Percentiles rank a stretch among this genome's conserved stretches.
These are phyloP conservation scores for Brachionus koreanus DNA, from an alignment of 1,140 invertebrate species.

Conservation along the genomic window DNA sequence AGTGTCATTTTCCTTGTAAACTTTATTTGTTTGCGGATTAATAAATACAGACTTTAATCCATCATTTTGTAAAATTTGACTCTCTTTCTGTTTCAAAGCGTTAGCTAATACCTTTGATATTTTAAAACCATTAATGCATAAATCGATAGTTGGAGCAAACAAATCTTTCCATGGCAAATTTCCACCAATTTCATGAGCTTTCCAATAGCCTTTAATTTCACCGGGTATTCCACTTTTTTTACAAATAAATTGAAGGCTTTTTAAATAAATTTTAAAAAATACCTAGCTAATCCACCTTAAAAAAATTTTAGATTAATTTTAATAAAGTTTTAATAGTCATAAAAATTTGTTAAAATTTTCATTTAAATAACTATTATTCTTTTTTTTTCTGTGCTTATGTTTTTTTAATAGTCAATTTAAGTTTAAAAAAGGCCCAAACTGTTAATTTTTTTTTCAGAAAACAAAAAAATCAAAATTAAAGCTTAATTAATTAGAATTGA, in stretches of 20 bases:
- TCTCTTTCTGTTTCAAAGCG: slow-evolving; percentile 42
- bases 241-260: background rate
- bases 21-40: slow-evolving; percentile 55
- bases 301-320: background rate
- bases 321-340: background rate
- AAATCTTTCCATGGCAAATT: slow-evolving; percentile 74
- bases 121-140: slow-evolving; percentile 51
- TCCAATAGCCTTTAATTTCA: slow-evolving; percentile 79
- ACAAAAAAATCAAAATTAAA: too few relatives aligned
- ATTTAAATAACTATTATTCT: too few relatives aligned
- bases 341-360: too few relatives aligned
- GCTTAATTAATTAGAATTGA: too few relatives aligned
- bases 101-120: slow-evolving; percentile 46
- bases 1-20: slow-evolving; percentile 59
- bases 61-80: slow-evolving; percentile 27
- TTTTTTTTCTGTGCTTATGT: too few relatives aligned
- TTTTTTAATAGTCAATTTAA: too few relatives aligned
- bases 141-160: slow-evolving; percentile 67
- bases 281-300: slow-evolving; percentile 30
- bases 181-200: slow-evolving; percentile 70
- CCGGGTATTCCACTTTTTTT: slow-evolving; percentile 76
- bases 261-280: background rate
- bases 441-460: too few relatives aligned
- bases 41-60: slow-evolving; percentile 55
- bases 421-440: too few relatives aligned